Evolutionary conservation across 2,113 vertebrate species (phyloP), one percentile per base, ranked within the genome.

Genomic region (Apodemus sylvaticus): DNA sequence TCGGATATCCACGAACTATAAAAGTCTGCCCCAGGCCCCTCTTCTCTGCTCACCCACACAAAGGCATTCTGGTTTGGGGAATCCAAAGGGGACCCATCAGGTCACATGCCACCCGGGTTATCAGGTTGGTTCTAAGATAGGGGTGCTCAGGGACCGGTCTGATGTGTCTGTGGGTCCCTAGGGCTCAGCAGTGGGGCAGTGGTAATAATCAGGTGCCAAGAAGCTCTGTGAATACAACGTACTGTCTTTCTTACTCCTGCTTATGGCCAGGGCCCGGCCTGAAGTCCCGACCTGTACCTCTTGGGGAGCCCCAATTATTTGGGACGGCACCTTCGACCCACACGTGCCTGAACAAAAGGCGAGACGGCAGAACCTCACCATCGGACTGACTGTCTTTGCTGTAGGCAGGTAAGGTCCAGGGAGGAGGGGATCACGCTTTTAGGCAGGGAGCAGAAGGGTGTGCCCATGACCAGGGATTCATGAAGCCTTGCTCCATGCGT

Each of bases 341-440:
- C 39, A 93, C 0, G 11, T 86, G 17, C 98, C 98, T 3, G 98
- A 98, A 82, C 62, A 93, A 79, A 45, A 39, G 20, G 98, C 98
- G 89, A 79, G 87, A 83, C 68, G 6, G 45, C 19, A 94, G 93
- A 98, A 98, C 39, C 97, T 99, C 20, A 98, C 98, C 79, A 98
- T 99, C 22, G 98, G 98, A 39, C 97, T 99, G 19, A 99, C 98
- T 0, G 98, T 99, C 81, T 99, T 99, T 96, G 99, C 98, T 22
- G 97, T 99, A 31, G 98, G 99, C 97, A 99, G 98, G 99, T 99
- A 96, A 97, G 98, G 66, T 48, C 48, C 62, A n/a, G 82, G 64
- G 73, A 76, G 29, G 73, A 76, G 29, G 83, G 81, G 19, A 78
- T 0, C 1, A 19, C 5, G 39, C 45, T 77, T 36, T 36, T 68